Percentiles rank a stretch among this genome's conserved stretches.
These are phyloP conservation scores for Tetramorium parvispinum DNA, from an alignment of 1,140 invertebrate genomes.

Conservation along the genomic window DNA sequence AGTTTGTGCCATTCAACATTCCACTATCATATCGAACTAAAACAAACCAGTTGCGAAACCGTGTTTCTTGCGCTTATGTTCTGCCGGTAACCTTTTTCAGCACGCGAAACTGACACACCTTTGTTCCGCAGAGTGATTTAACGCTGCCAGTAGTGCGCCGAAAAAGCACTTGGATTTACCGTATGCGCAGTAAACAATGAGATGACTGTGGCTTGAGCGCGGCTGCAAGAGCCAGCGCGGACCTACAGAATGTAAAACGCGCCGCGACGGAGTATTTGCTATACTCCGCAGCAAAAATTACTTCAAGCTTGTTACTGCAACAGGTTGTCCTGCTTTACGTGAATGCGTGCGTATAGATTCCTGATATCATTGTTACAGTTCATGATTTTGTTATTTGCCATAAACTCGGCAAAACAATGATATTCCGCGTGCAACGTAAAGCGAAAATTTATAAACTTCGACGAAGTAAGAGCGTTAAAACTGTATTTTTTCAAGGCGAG, in stretches of 20 bases:
- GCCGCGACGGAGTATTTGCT: slow-evolving; percentile 53
- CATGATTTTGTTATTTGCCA: not conserved
- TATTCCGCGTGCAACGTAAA: not conserved
- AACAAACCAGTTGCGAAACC: slow-evolving; percentile 15
- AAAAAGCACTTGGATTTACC: slow-evolving; percentile 46
- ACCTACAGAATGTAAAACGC: slow-evolving; percentile 55
- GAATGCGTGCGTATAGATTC: not conserved
- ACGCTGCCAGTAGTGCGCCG: slow-evolving; percentile 17
- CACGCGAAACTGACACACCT: slow-evolving; percentile 46
- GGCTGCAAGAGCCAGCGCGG: not conserved
- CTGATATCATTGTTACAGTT: not conserved
- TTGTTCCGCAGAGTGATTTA: slow-evolving; percentile 57
- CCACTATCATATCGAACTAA: slow-evolving; percentile 24
- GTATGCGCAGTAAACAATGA: slow-evolving; percentile 50
- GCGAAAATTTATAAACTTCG: not conserved
- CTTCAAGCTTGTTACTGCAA: slow-evolving; percentile 69
- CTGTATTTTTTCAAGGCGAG: not conserved
- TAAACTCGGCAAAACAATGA: not conserved
- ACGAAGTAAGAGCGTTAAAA: not conserved
- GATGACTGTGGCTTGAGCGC: slow-evolving; percentile 22
- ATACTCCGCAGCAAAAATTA: slow-evolving; percentile 63
- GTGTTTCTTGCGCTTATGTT: slow-evolving; percentile 39
- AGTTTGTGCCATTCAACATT: slow-evolving; percentile 6
- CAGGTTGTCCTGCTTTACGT: slow-evolving; percentile 62
- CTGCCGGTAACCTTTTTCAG: slow-evolving; percentile 26